Evolutionary conservation across 2,888 invertebrate species (phyloP), one percentile per base, ranked within the genome.

Genomic region (Agelastica alni): DNA sequence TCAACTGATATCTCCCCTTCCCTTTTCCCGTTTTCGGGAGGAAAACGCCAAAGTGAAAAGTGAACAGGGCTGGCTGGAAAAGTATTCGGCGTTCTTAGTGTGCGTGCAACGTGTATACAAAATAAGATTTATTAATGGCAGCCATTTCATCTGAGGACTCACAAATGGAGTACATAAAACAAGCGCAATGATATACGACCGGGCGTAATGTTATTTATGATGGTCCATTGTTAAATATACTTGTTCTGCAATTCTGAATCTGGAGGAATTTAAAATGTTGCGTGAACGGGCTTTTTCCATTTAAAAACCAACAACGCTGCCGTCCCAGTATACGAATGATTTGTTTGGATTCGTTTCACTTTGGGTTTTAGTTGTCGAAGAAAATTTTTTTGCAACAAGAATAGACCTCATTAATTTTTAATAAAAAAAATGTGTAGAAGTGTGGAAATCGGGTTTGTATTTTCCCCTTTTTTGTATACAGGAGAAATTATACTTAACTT

Each of bases 81-180:
- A 26, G 26, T 26, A 26, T 26, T 26, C 26, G 6, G 7, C 6
- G 26, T 31, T 4, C 6, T 20, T n/a, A 17, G 17, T 44, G 45
- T 34, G 22, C 45, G 48, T 43, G 22, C 51, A 44, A 43, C 45
- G 51, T 51, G 58, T 52, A 43, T 58, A 49, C 49, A 49, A 53
- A 41, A 55, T 46, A 53, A 55, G 55, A 58, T 56, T 58, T 56
- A 58, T 56, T 55, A 55, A 53, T 52, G 53, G 49, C 46, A 34
- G 49, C 46, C 48, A 41, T 52, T 58, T 55, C 58, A 49, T 58
- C 51, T 51, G 46, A 51, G 43, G 43, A 51, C 56, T 49, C 39
- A 46, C 37, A 54, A 55, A 58, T 53, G 55, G 55, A 51, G 55
- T 56, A 52, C 55, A 55, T 58, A 58, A 58, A 58, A 53, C 55